These are phyloP conservation scores for Semotilus atromaculatus DNA, from an alignment of 2,797 vertebrate species.

Conservation along the genomic window DNA sequence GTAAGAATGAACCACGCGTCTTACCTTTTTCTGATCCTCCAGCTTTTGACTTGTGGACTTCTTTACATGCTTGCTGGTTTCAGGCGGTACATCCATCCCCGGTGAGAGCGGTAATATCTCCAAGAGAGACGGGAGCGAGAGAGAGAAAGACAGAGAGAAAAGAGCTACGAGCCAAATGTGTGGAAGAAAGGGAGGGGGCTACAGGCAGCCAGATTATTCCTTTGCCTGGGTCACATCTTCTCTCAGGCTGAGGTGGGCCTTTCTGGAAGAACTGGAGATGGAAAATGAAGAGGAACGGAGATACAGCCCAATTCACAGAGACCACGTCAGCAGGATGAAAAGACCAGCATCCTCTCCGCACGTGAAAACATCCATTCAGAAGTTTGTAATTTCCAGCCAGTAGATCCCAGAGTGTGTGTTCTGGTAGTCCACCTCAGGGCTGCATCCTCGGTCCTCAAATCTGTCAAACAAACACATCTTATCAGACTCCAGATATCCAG, in stretches of 20 bases:
- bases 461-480: constrained; percentile 64
- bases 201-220: constrained; percentile 58
- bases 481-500: constrained; percentile 21
- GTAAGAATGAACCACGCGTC: constrained; percentile 20
- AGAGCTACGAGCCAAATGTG: constrained; percentile 25
- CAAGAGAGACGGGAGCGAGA: constrained; percentile 68
- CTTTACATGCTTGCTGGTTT: constrained; percentile 93
- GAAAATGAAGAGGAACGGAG: constrained; percentile 50
- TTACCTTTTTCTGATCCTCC: constrained; percentile 99
- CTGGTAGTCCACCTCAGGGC: constrained; percentile 34
- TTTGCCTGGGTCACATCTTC: constrained; percentile 76
- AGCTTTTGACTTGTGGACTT: constrained; percentile 96
- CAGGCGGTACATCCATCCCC: constrained; percentile 95
- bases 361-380: constrained; percentile 56
- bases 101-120: constrained; percentile 75
- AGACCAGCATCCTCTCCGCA: constrained; percentile 60
- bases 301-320: constrained; percentile 70
- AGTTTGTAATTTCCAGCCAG: constrained; percentile 42
- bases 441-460: constrained; percentile 63
- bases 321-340: constrained; percentile 71
- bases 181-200: constrained; percentile 36
- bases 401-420: constrained; percentile 4
- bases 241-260: constrained; percentile 68
- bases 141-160: constrained; percentile 74
- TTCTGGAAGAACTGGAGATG: constrained; percentile 44